Evolutionary conservation across 2,113 vertebrate species (phyloP).

Genomic region (Eudyptes chrysolophus): DNA sequence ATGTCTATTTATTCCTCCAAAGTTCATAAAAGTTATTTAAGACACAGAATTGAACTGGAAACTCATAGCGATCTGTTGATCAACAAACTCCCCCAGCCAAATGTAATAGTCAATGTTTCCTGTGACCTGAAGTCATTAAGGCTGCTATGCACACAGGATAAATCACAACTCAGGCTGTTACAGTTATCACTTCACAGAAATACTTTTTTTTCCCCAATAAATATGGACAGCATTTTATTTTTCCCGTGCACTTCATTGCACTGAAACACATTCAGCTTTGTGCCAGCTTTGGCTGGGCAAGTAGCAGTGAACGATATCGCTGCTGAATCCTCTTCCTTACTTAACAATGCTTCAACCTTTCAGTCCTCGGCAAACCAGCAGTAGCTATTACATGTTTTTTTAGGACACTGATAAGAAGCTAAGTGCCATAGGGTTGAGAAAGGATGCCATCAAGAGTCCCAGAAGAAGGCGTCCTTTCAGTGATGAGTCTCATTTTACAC

Average conservation of each 20-base stretch:
- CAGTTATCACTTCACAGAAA: not conserved
- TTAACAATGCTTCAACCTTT: not conserved
- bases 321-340: not conserved
- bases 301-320: not conserved
- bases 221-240: not conserved
- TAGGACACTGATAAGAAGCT: not conserved
- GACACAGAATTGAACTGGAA: not conserved
- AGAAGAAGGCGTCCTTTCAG: not conserved
- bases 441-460: not conserved
- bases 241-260: not conserved
- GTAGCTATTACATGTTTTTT: not conserved
- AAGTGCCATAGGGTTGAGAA: not conserved
- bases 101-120: not conserved
- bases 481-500: not conserved
- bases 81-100: not conserved
- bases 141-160: not conserved
- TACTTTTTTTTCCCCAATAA: not conserved
- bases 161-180: not conserved
- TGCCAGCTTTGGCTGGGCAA: not conserved
- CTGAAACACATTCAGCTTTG: not conserved
- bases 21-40: not conserved
- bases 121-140: not conserved
- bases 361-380: not conserved
- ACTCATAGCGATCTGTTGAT: not conserved
- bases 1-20: not conserved